These are phyloP conservation scores for Pteronotus mesoamericanus DNA, from an alignment of 2,797 vertebrate species.

Conservation along the genomic window DNA sequence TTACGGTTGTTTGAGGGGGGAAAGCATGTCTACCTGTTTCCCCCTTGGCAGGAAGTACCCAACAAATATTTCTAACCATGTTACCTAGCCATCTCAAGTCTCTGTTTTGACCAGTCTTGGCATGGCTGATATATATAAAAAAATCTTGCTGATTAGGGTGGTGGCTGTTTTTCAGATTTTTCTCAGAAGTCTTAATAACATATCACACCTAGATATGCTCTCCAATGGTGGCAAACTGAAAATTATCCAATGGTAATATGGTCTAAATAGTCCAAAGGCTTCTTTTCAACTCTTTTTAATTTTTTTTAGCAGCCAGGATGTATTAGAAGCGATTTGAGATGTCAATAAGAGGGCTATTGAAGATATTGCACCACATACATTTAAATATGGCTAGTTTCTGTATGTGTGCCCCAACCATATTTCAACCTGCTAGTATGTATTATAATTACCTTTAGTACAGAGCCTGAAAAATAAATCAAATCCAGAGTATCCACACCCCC, in stretches of 20 bases:
- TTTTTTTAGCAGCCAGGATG: background rate
- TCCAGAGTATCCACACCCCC: background rate
- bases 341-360: background rate
- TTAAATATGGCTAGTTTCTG: background rate
- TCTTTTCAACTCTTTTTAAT: background rate
- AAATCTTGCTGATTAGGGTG: background rate
- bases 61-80: background rate
- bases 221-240: background rate
- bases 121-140: background rate
- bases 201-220: background rate
- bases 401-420: background rate
- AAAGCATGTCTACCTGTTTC: too few species aligned
- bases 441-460: constrained; percentile 14
- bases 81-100: background rate
- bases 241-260: background rate
- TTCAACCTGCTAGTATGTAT: background rate
- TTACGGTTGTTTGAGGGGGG: too few species aligned
- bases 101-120: background rate
- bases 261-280: background rate
- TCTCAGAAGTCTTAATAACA: background rate
- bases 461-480: background rate
- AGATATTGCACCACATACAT: background rate
- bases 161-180: constrained; percentile 5
- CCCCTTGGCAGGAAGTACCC: too few species aligned
- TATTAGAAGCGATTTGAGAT: background rate